A percentile compares a stretch with the other conserved stretches of the same genome.
Evolutionary conservation across 2,888 invertebrate species (phyloP).

Genomic region (Euproctis similis): DNA sequence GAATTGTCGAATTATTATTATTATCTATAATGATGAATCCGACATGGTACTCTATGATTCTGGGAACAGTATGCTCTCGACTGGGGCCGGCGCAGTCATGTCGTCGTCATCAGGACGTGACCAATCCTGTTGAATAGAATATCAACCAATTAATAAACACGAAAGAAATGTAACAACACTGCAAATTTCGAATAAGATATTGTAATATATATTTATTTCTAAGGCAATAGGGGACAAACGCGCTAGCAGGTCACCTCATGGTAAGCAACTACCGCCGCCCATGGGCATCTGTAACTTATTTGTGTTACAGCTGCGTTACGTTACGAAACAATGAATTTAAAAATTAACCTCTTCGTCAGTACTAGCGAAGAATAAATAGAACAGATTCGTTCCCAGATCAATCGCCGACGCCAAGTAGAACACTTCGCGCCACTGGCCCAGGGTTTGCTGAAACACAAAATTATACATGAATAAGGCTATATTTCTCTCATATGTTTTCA

Average conservation of each 20-base stretch:
- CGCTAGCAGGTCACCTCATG: no score
- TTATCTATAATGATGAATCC: no score
- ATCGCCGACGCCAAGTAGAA: slow-evolving; percentile 88
- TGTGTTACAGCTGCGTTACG: no score
- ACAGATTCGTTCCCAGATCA: slow-evolving; percentile 83
- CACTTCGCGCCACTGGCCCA: slow-evolving; percentile 84
- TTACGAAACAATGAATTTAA: neutral
- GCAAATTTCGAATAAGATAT: no score
- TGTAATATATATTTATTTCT: no score
- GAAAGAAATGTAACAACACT: no score
- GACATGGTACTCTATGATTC: slow-evolving; percentile 61
- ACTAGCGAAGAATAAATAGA: slow-evolving; percentile 87
- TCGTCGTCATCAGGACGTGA: slow-evolving; percentile 53
- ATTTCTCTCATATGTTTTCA: no score
- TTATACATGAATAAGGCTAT: neutral
- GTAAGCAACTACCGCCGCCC: no score
- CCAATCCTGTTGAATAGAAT: slow-evolving; percentile 47
- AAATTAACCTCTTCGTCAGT: slow-evolving; percentile 82
- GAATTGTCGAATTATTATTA: no score
- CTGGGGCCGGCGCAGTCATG: slow-evolving; percentile 54
- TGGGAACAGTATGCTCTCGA: slow-evolving; percentile 54
- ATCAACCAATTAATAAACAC: neutral
- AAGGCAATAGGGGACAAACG: no score
- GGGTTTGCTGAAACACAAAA: slow-evolving; percentile 76
- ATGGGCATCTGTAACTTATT: no score